phyloP scores from a whole-genome alignment of 2,113 vertebrate genomes.

The Labrus mixtus region DNA sequence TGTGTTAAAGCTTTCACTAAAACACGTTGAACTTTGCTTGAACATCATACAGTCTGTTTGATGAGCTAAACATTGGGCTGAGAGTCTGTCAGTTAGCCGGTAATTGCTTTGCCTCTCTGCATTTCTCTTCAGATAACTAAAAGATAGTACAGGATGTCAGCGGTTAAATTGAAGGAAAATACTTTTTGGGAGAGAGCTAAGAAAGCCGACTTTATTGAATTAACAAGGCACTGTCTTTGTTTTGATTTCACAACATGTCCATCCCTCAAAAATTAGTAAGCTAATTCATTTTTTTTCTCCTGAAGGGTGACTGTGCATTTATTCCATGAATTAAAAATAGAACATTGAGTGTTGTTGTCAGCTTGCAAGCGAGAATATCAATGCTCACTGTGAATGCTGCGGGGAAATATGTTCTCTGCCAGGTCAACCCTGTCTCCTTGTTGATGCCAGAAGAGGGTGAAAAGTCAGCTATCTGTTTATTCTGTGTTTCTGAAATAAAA shows the following conservation, averaged over 20 bases:
- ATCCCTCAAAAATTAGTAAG: conserved; percentile 12
- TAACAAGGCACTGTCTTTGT: conserved; percentile 35
- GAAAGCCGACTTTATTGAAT: conserved; percentile 52
- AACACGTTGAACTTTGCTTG: conserved; percentile 28
- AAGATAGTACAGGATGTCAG: conserved; percentile 57
- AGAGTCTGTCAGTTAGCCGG: conserved; percentile 50
- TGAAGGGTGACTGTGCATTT: conserved; percentile 48
- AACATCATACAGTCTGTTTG: conserved; percentile 42
- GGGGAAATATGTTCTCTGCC: conserved; percentile 11
- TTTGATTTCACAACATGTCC: conserved; percentile 36
- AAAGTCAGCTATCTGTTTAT: not conserved
- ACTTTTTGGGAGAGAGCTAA: conserved; percentile 30
- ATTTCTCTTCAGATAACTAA: conserved; percentile 47
- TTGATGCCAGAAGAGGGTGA: not conserved
- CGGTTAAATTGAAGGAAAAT: conserved; percentile 56
- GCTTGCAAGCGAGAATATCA: conserved; percentile 9
- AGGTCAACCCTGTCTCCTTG: not conserved
- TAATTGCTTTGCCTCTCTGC: conserved; percentile 63
- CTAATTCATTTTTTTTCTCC: conserved; percentile 44
- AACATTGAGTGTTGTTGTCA: conserved; percentile 6
- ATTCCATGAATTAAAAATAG: conserved; percentile 24
- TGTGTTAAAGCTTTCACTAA: not conserved
- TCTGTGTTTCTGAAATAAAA: not conserved
- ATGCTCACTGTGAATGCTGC: conserved; percentile 21
- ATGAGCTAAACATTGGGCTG: conserved; percentile 25